Base-by-base conservation (phyloP, 2,888 invertebrate genomes). In the Leptopterna dolabrata region DNA sequence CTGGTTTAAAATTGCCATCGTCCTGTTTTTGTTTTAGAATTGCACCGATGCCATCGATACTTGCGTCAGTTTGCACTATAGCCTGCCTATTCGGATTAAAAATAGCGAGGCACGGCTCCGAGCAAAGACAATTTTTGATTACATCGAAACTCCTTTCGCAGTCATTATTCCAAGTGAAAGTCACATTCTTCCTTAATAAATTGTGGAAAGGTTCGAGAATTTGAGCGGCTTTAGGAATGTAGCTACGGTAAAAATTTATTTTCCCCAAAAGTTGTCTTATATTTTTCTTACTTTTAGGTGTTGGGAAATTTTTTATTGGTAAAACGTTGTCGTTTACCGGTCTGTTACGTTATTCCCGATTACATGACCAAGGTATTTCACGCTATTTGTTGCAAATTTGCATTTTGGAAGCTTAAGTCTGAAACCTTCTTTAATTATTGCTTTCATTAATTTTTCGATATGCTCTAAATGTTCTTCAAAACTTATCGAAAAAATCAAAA, bases 21-120 rank as follows among this genome's bases (percentile, higher is more conserved):
- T 27, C 29, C 27, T 88, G 88, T 76, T 51, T 70, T 87, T 90
- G 90, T 88, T 90, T 90, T 29, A 90, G 87, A 14, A 90, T 88
- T 27, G 90, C 90, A 71, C 90, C 90, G n/a, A 90, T 63, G 16
- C 90, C 90, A 90, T 76, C 83, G 24, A 90, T 29, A 41, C 89
- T 89, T 27, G 90, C 90, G 81, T 91, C 90, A n/a, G 90, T 90
- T 43, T 70, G 71, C 30, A 83, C 71, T 30, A 70, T 24, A 13
- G 71, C 71, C 6, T 30, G 83, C 71, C 63, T 63, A 19, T 90
- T 87, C 81, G 87, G 89, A 76, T 91, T 90, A 83, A 89, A 91
- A 71, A 91, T 90, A 63, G 84, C 88, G 82, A 91, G 82, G 27
- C 90, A 81, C 30, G 90, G 90, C 89, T 90, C 36, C n/a, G 89